Evolutionary conservation across 2,797 vertebrate species (phyloP), one percentile per base, ranked within the genome.

Genomic region (Scyliorhinus canicula): DNA sequence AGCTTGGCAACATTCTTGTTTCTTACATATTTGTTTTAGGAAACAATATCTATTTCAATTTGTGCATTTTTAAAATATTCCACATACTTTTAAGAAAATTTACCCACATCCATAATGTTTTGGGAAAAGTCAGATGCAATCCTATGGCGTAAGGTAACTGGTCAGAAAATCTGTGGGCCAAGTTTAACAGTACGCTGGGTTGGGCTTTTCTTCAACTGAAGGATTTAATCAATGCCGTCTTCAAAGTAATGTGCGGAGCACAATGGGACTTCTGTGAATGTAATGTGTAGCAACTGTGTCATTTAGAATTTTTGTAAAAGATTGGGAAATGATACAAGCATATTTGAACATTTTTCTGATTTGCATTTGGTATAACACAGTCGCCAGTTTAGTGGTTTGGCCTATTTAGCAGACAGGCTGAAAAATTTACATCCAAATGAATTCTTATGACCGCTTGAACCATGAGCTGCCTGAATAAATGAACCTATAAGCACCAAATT

Each of bases 351-450:
- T 93, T 50, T 71, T 71, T 67, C 12, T 93, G 65, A 52, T 24
- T 71, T 71, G 44, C 40, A 71, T 63, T 31, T 93, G 91, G 40
- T 35, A 31, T 5, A 26, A 63, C 63, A 11, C n/a, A 50, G 63
- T 1, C 44, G 28, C 0, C 63, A 93, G 65, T 50, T 5, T 71
- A 69, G 93, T 71, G 44, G 93, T 6, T 93, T 88, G 85, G 47
- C 52, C 85, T 88, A 57, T 88, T 57, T 93, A 93, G 93, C 65
- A 12, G 65, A 52, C 91, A 31, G 44, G 65, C 65, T 69, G 65
- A 93, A 50, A 93, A 71, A 93, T 93, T 93, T 93, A 71, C 93
- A 93, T 93, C 65, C 93, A 71, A 93, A 93, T 93, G 44, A 71
- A 93, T 93, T 93, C 93, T 71, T 52, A 44, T 67, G 93, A 69